Conservation (phyloP, 2,888 invertebrate genomes). For the Diogma glabrata region DNA sequence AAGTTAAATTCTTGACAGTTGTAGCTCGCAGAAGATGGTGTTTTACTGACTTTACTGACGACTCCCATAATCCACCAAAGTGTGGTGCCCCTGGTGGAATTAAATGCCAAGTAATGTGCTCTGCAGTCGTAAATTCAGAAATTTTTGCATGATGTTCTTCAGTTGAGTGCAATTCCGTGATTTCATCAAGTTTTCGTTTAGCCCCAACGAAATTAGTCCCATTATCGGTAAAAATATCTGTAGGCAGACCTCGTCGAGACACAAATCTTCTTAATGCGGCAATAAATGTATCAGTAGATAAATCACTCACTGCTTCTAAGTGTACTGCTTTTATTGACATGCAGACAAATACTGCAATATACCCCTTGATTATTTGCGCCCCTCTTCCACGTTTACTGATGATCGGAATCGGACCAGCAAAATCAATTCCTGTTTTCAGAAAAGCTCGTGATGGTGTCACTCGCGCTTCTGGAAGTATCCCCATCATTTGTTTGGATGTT, state of each 20-base stretch:
- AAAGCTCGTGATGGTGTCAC: background rate
- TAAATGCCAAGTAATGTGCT: no score
- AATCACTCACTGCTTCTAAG: background rate
- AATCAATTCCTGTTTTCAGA: background rate
- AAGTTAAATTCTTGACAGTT: no score
- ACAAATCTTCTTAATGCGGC: background rate
- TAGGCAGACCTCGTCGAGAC: background rate
- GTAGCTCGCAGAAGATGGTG: no score
- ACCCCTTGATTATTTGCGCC: background rate
- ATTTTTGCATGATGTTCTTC: no score
- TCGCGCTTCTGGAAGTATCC: background rate
- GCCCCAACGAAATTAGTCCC: constrained; percentile 17
- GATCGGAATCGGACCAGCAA: background rate
- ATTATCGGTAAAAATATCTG: background rate
- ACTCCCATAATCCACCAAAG: no score
- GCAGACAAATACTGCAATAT: background rate
- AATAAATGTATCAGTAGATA: background rate
- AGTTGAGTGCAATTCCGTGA: no score
- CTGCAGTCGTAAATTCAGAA: no score
- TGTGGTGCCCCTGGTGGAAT: no score
- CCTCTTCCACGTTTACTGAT: background rate
- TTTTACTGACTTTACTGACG: no score
- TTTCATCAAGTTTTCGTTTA: background rate
- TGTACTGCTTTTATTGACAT: background rate
- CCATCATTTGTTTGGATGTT: no score